phyloP scores from a whole-genome alignment of 1,140 invertebrate species.

The Listronotus bonariensis region DNA sequence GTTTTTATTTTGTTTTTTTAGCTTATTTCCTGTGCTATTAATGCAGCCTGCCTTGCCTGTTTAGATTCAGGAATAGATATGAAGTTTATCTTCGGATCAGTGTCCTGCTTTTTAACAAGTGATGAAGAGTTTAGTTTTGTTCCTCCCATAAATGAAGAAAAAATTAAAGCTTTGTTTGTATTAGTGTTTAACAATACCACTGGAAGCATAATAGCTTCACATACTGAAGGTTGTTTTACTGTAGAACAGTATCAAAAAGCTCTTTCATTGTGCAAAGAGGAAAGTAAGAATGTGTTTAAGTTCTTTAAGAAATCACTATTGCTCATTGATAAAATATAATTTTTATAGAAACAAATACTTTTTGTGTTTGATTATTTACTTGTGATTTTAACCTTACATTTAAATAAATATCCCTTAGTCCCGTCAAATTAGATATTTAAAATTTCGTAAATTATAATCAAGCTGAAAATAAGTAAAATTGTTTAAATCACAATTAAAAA shows the following conservation, averaged over 20 bases:
- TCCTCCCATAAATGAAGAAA: constrained; percentile 53
- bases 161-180: constrained; percentile 64
- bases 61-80: constrained; percentile 80
- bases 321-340: background rate
- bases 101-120: constrained; percentile 71
- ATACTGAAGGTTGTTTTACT: constrained; percentile 70
- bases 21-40: constrained; percentile 80
- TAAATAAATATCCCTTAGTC: too few relatives aligned
- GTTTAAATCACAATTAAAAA: too few relatives aligned
- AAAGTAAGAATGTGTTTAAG: constrained; percentile 69
- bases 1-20: too few relatives aligned
- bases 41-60: constrained; percentile 78
- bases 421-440: too few relatives aligned
- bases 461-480: too few relatives aligned
- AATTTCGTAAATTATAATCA: too few relatives aligned
- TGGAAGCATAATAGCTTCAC: constrained; percentile 66
- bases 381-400: too few relatives aligned
- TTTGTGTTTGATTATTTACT: too few relatives aligned
- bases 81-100: constrained; percentile 78
- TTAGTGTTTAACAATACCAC: constrained; percentile 74
- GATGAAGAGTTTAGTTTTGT: constrained; percentile 70
- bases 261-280: constrained; percentile 65
- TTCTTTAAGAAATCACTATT: constrained; percentile 66
- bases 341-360: background rate
- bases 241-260: constrained; percentile 67